Evolutionary conservation across 2,888 invertebrate genomes (phyloP), one percentile per base, ranked within the genome.

Genomic region (Agrenia bidenticulata): DNA sequence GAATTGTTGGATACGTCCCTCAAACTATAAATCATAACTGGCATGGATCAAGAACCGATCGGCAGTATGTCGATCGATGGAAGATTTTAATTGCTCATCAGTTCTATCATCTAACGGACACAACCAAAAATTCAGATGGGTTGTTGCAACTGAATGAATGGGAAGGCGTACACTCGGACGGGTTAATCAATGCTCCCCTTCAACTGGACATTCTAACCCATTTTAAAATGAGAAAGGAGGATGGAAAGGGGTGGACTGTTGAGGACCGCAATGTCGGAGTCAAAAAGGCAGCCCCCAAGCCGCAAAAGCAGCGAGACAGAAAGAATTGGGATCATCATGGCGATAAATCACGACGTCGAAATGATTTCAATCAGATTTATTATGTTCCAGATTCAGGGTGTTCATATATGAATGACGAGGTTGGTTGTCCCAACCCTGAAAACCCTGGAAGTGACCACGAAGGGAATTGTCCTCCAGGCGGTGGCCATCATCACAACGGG

Each of bases 21-120:
- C 13, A 61, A 1, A 49, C 37, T 2, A 39, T 65, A 1, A 50
- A 51, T 41, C 65, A 65, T 21, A 49, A 57, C 27, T 65, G 65
- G 65, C 65, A 65, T 19, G 65, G 65, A 0, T 61, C 65, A 1
- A 61, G 65, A 23, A 24, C 54, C 11, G 42, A 65, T 39, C 49
- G 65, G 1, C 61, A 61, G 15, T 61, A 65, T 24, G 61, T 61
- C 11, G 27, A 61, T 26, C n/a, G 64, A 2, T 61, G 60, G 60
- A 64, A 61, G 23, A 60, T 64, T 9, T 23, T 64, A 2, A 61
- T 64, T 23, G 64, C 42, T 17, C 26, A 54, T 54, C 27, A 54
- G n/a, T 54, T 54, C 32, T 9, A 57, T 42, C 49, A 49, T 13
- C 2, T 2, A n/a, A 21, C 9, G 32, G 63, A 63, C 27, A 23